phyloP scores from a whole-genome alignment of 2,113 vertebrate species.

The Cephalopholis sonnerati region DNA sequence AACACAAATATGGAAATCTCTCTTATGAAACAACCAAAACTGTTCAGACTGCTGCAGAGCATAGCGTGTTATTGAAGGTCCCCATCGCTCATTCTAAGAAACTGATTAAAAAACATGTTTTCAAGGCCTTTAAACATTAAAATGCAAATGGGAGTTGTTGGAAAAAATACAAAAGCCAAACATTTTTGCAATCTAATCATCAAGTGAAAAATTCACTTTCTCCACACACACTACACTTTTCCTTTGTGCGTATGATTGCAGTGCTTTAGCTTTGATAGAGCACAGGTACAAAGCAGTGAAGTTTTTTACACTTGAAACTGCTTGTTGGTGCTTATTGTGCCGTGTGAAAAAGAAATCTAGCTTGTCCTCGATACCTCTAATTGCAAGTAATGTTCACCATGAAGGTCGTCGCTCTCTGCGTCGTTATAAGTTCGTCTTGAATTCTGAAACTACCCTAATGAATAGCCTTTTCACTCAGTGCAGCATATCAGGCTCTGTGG shows the following conservation, averaged over 20 bases:
- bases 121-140: background rate
- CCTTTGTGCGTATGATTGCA: background rate
- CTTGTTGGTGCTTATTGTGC: background rate
- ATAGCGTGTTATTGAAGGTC: background rate
- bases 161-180: background rate
- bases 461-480: background rate
- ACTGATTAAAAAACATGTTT: background rate
- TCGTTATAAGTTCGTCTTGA: background rate
- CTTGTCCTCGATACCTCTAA: background rate
- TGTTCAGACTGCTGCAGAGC: background rate
- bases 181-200: background rate
- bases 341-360: background rate
- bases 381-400: slow-evolving; percentile 6
- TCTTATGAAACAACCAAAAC: background rate
- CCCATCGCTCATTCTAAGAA: background rate
- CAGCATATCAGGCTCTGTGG: background rate
- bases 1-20: background rate
- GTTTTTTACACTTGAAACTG: slow-evolving; percentile 2
- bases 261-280: background rate
- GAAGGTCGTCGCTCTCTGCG: background rate
- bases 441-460: slow-evolving; percentile 1
- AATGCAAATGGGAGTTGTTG: background rate
- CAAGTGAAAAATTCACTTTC: background rate
- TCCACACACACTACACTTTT: background rate
- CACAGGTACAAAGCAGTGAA: background rate